Evolutionary conservation across 1,140 invertebrate genomes (phyloP).

Genomic region (Dendroctonus ponderosae): DNA sequence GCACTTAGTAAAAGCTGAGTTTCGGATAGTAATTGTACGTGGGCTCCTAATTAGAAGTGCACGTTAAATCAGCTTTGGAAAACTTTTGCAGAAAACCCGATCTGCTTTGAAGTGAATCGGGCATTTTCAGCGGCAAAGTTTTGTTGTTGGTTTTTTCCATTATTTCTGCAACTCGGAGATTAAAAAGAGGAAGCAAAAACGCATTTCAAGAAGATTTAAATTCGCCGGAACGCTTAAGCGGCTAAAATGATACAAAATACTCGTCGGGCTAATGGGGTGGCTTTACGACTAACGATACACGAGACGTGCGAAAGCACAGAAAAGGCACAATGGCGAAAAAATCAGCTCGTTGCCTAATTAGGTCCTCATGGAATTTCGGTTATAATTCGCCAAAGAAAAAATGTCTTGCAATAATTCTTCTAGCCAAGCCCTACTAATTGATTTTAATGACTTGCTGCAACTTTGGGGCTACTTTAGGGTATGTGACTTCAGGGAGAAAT

Average conservation of each 20-base stretch:
- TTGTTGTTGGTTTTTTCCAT: conserved; percentile 2
- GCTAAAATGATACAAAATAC: conserved; percentile 16
- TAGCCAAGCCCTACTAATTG: too few relatives aligned
- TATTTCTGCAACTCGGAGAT: conserved; percentile 3
- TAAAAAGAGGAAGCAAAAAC: conserved; percentile 16
- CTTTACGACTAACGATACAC: conserved; percentile 15
- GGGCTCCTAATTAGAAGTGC: background rate
- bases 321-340: too few relatives aligned
- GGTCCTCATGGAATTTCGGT: too few relatives aligned
- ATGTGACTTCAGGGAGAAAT: too few relatives aligned
- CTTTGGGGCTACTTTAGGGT: too few relatives aligned
- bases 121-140: background rate
- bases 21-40: background rate
- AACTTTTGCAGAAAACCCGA: background rate
- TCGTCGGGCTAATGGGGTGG: conserved; percentile 18
- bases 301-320: background rate
- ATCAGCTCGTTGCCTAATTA: too few relatives aligned
- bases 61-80: background rate
- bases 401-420: too few relatives aligned
- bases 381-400: too few relatives aligned
- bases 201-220: conserved; percentile 12
- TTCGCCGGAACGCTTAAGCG: conserved; percentile 13
- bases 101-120: background rate
- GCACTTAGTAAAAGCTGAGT: too few relatives aligned
- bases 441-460: too few relatives aligned